Base-by-base conservation (phyloP, 1,140 invertebrate genomes). In the Paraescarpia echinospica region DNA sequence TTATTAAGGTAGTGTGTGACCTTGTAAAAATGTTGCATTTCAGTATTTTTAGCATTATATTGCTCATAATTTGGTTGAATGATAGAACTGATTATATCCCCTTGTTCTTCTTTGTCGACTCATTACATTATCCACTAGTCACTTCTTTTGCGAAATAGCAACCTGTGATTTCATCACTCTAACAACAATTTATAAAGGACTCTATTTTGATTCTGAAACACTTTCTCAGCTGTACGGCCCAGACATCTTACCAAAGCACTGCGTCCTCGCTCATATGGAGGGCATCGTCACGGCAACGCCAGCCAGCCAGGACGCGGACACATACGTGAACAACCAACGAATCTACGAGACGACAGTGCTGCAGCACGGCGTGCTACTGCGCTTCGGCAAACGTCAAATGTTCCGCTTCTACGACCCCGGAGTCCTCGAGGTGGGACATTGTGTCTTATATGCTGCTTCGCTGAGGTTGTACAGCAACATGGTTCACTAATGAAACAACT, bases 221-320 rank as follows among this genome's bases (percentile, higher is more conserved):
- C 48, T 34, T 91, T 93, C 94, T 31, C 95, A 96, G 95, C 92
- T 96, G 89, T 93, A 94, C 92, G 95, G 95, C 31, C 94, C 94
- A 18, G 95, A 95, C 93, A 98, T 99, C 91, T 98, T 98, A 96
- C 97, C 98, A 0, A 97, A 98, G 51, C 99, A 99, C 96, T 99
- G 98, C 96, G 98, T 99, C 91, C 98, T 99, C 92, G 98, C 98
- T 89, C 97, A 98, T 94, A 98, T 98, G 31, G 98, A 99, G 93
- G 98, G 98, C 41, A 98, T 99, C 89, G 98, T 99, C 90, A 98
- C 98, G 0, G 97, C 99, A 1, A 99, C 98, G n/a, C 98, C 99
- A 35, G 97, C 98, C 94, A 33, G 98, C 98, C 94, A 98, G 33
- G 98, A 99, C 95, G 98, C 98, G 4, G 98, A 99, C 94, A 99